These are phyloP conservation scores for Peromyscus aztecus DNA, from an alignment of 2,797 vertebrate species.

Conservation along the genomic window DNA sequence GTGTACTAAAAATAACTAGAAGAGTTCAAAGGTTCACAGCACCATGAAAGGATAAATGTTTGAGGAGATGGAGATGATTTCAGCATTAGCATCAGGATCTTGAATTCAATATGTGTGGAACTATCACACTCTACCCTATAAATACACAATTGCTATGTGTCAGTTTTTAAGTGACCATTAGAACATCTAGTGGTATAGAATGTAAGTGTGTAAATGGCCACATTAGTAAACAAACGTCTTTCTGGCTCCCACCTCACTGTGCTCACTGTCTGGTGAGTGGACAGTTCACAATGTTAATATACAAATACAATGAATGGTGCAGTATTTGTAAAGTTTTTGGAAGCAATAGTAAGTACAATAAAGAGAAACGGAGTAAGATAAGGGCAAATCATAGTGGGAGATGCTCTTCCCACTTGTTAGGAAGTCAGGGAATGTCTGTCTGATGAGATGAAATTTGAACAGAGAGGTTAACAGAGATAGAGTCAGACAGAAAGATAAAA, in stretches of 20 bases:
- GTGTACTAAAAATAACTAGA: not conserved
- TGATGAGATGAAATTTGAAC: not conserved
- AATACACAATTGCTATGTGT: not conserved
- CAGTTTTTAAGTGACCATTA: not conserved
- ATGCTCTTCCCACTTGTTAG: not conserved
- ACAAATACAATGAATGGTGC: not conserved
- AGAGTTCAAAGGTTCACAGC: not conserved
- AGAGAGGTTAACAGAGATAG: not conserved
- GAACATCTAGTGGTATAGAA: not conserved
- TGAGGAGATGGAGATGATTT: not conserved
- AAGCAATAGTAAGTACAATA: not conserved
- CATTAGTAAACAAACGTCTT: not conserved
- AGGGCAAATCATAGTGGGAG: not conserved
- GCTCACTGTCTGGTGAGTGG: not conserved
- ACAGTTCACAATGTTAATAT: not conserved
- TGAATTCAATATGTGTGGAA: not conserved
- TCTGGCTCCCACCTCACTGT: not conserved
- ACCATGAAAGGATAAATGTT: not conserved
- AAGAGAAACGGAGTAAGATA: not conserved
- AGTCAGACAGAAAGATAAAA: not conserved
- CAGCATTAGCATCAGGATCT: not conserved
- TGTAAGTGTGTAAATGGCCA: not conserved
- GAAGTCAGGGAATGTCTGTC: not conserved
- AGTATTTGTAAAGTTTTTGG: not conserved
- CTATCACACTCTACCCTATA: not conserved